These are phyloP conservation scores for Rhipidura dahli DNA, from an alignment of 2,113 vertebrate genomes.

Conservation along the genomic window DNA sequence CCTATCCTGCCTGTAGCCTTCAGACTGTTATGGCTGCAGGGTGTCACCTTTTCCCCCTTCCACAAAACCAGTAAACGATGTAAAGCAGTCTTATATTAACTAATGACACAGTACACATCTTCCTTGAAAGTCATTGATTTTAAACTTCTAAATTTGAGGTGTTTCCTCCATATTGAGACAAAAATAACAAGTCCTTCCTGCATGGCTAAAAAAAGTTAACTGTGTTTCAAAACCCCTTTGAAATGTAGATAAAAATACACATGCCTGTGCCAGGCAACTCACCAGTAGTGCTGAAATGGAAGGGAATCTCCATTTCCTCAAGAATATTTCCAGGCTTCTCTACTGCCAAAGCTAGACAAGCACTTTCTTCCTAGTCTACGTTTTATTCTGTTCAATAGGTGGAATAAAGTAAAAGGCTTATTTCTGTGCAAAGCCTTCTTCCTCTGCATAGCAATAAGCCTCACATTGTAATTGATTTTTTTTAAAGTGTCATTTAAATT, in stretches of 20 bases:
- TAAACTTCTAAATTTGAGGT: background rate
- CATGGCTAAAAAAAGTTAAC: background rate
- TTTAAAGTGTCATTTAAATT: background rate
- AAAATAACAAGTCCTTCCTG: background rate
- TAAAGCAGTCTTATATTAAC: background rate
- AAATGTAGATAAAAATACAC: background rate
- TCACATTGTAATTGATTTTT: background rate
- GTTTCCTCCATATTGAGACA: background rate
- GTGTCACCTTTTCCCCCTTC: background rate
- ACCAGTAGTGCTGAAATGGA: background rate
- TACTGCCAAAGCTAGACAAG: background rate
- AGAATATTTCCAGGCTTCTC: background rate
- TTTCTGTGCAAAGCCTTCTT: background rate
- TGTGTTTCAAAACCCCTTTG: background rate
- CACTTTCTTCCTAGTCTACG: background rate
- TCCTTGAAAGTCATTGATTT: accelerated
- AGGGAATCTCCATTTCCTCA: background rate
- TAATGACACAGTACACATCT: background rate
- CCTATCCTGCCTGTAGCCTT: background rate
- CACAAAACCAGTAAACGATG: background rate
- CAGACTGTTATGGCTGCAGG: background rate
- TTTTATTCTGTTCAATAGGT: background rate
- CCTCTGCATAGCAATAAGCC: background rate
- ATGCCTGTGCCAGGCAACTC: background rate
- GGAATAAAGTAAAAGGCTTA: background rate